Percentiles rank a stretch among this genome's conserved stretches.
phyloP scores from a whole-genome alignment of 2,888 invertebrate species.

The Chesias legatella region DNA sequence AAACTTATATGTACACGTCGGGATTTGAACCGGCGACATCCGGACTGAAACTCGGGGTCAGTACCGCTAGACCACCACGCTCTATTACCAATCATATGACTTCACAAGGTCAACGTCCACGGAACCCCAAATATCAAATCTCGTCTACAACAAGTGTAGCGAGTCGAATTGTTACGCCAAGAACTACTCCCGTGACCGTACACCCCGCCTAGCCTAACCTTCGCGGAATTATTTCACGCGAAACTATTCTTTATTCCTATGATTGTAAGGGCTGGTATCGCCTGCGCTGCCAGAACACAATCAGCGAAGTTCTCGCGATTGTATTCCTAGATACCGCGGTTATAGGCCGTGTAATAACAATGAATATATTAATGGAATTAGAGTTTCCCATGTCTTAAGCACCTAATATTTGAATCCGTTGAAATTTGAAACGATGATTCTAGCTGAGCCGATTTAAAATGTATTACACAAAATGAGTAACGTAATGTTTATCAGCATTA shows the following conservation, averaged over 20 bases:
- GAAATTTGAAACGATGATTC: too few species aligned
- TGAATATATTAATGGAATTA: slow-evolving; percentile 20
- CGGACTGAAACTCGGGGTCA: too few species aligned
- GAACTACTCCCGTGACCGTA: slow-evolving; percentile 57
- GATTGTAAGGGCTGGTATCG: slow-evolving; percentile 10
- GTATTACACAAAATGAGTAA: too few species aligned
- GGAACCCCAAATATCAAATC: slow-evolving; percentile 20
- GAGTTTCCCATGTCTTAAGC: slow-evolving; percentile 13
- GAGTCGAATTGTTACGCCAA: slow-evolving; percentile 53
- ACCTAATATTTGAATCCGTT: neutral
- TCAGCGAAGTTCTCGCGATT: slow-evolving; percentile 16
- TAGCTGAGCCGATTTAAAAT: too few species aligned
- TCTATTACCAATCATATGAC: neutral
- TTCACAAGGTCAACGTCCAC: slow-evolving; percentile 1
- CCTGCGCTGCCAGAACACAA: slow-evolving; percentile 1
- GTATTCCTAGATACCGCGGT: slow-evolving; percentile 26
- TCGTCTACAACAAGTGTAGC: slow-evolving; percentile 48
- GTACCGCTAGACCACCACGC: too few species aligned
- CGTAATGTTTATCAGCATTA: too few species aligned
- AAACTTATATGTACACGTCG: too few species aligned
- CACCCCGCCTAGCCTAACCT: slow-evolving; percentile 28
- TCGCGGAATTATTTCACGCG: slow-evolving; percentile 12
- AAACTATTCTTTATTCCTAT: slow-evolving; percentile 15
- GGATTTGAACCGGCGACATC: too few species aligned
- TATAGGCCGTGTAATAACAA: slow-evolving; percentile 23